phyloP scores from a whole-genome alignment of 2,797 vertebrate species.

The Chloroceryle inda region DNA sequence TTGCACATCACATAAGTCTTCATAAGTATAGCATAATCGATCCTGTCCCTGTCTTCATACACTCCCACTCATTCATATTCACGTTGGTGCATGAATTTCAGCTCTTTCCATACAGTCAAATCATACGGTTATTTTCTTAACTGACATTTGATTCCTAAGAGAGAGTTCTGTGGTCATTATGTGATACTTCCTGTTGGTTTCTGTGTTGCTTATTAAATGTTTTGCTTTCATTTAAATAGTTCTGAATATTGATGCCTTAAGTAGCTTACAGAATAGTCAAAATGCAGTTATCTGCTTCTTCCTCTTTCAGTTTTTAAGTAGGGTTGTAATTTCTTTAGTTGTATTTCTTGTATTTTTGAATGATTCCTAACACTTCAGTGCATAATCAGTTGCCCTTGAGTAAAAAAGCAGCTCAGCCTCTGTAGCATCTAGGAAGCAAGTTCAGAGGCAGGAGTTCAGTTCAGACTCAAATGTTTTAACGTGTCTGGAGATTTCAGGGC shows the following conservation, averaged over 20 bases:
- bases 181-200: not conserved
- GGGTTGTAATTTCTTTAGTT: not conserved
- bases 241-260: not conserved
- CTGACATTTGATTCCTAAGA: not conserved
- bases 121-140: not conserved
- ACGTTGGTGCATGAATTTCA: not conserved
- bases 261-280: not conserved
- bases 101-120: not conserved
- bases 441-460: not conserved
- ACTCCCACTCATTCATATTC: not conserved
- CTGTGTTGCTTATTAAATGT: not conserved
- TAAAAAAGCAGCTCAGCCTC: not conserved
- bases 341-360: not conserved
- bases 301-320: not conserved
- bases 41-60: not conserved
- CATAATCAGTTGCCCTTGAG: not conserved
- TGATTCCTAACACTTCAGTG: not conserved
- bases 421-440: not conserved
- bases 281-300: not conserved
- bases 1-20: conserved; percentile 48
- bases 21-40: not conserved
- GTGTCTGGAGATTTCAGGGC: not conserved
- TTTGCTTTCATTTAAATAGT: not conserved
- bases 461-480: not conserved
- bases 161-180: not conserved